Conservation (phyloP, 2,888 invertebrate genomes). For the Falcaria lacertinaria region DNA sequence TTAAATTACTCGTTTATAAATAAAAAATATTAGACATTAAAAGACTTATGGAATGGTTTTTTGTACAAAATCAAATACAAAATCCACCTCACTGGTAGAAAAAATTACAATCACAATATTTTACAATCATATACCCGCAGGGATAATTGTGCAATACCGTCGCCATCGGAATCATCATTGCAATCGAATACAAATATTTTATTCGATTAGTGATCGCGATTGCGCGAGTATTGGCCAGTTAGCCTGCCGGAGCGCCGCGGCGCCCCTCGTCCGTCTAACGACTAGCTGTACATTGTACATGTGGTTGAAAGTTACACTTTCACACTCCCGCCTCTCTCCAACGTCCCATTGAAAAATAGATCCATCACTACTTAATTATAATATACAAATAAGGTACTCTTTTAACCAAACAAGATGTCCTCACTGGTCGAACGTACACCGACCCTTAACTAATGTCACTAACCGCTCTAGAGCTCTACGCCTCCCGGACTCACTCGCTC, state of each 20-base stretch:
- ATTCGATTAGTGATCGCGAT: not conserved
- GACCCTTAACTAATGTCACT: constrained; percentile 62
- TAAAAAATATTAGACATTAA: constrained; percentile 67
- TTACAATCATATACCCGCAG: constrained; percentile 36
- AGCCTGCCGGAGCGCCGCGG: constrained; percentile 19
- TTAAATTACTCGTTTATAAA: constrained; percentile 64
- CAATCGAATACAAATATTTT: not conserved
- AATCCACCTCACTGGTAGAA: constrained; percentile 64
- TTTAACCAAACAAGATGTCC: constrained; percentile 68
- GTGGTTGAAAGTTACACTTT: constrained; percentile 73
- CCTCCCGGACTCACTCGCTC: constrained; percentile 56
- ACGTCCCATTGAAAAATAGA: constrained; percentile 73
- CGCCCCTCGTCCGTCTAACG: constrained; percentile 40
- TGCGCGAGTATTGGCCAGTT: not conserved
- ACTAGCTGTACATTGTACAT: constrained; percentile 74
- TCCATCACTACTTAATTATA: constrained; percentile 77
- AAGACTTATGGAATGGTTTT: constrained; percentile 76
- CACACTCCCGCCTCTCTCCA: constrained; percentile 41
- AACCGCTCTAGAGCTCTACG: constrained; percentile 74
- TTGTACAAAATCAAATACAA: constrained; percentile 76
- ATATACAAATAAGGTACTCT: constrained; percentile 77
- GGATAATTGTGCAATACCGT: not conserved
- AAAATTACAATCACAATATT: constrained; percentile 63
- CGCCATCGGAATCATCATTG: not conserved
- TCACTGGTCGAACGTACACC: constrained; percentile 56